Evolutionary conservation across 2,113 vertebrate genomes (phyloP).

Genomic region (Chroicocephalus ridibundus): DNA sequence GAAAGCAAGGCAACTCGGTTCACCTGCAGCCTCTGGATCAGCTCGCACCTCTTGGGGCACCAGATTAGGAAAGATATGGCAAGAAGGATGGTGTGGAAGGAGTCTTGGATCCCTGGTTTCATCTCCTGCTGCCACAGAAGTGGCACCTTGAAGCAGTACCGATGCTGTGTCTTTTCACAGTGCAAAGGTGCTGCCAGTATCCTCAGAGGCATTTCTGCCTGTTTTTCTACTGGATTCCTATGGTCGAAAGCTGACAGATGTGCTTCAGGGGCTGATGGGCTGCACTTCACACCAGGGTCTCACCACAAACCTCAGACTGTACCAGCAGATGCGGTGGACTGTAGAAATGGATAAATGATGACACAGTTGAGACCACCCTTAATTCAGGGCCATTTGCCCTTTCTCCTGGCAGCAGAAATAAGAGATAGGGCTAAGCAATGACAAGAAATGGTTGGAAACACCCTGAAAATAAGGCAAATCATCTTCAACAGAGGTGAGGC

Average conservation of each 20-base stretch:
- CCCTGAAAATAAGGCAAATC: not conserved
- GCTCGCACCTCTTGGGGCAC: not conserved
- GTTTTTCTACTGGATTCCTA: not conserved
- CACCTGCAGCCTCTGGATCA: not conserved
- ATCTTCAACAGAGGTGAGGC: not conserved
- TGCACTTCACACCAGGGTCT: not conserved
- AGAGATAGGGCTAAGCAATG: not conserved
- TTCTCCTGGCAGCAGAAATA: not conserved
- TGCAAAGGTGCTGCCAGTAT: not conserved
- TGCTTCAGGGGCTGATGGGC: not conserved
- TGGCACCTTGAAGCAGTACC: not conserved
- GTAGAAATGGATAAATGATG: not conserved
- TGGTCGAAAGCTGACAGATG: not conserved
- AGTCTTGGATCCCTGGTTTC: not conserved
- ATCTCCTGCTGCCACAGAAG: not conserved
- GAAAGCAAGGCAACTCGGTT: not conserved
- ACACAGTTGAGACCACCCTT: not conserved
- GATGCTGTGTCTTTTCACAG: accelerated
- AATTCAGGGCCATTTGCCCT: not conserved
- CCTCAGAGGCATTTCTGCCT: not conserved
- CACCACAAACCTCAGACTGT: not conserved
- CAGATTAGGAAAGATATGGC: not conserved
- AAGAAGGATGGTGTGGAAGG: not conserved
- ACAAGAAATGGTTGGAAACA: not conserved
- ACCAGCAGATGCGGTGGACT: accelerated